Conservation (phyloP, 2,888 invertebrate genomes). For the Cosmia pyralina region DNA sequence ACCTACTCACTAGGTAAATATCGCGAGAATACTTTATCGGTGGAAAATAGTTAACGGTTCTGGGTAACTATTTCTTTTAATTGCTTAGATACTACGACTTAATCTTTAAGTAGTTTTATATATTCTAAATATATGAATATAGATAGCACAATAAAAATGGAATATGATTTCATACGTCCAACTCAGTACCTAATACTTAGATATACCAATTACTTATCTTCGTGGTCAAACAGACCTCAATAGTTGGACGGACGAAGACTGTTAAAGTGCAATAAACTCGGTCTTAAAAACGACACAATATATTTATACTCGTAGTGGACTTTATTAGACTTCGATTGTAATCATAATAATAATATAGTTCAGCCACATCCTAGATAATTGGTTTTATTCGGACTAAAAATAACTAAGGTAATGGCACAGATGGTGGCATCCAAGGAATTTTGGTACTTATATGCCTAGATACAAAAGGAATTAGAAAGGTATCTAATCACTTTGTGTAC, state of each 20-base stretch:
- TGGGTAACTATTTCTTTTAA: not conserved
- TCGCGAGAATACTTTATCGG: not conserved
- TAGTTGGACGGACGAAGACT: not conserved
- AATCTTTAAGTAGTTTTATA: not conserved
- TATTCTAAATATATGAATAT: not conserved
- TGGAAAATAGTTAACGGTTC: constrained; percentile 1
- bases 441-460: not conserved
- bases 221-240: not conserved
- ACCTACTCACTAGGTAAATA: no score
- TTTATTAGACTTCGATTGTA: not conserved
- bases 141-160: not conserved
- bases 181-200: not conserved
- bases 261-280: not conserved
- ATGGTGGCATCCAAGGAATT: not conserved
- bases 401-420: constrained; percentile 6
- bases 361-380: not conserved
- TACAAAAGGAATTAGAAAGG: constrained; percentile 13
- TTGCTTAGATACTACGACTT: not conserved
- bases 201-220: not conserved
- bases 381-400: not conserved
- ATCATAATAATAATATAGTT: not conserved
- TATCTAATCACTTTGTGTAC: not conserved
- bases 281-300: not conserved
- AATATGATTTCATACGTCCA: not conserved
- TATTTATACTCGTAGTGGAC: not conserved